Base-by-base conservation (phyloP, 2,888 invertebrate species). In the Drosophila putrida region DNA sequence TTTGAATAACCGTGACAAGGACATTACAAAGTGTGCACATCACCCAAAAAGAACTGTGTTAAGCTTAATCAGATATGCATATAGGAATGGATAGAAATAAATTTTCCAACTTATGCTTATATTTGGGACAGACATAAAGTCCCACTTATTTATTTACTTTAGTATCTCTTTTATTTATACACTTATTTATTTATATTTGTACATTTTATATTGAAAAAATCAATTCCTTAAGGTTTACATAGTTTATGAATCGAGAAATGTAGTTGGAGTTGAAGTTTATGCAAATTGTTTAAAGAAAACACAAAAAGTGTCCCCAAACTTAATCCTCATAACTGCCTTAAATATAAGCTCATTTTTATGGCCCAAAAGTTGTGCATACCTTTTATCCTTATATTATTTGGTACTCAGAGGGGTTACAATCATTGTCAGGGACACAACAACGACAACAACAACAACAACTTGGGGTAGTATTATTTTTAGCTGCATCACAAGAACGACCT, bases 401-500 rank as follows among this genome's bases (percentile, higher is more conserved):
- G 36, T 36, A 46, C 6, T 41, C 13, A 13, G 47, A 36, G 49
- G 38, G 44, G 41, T 43, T 36, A 55, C 51, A 53, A 60, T 65
- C 66, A 66, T 62, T 71, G 73, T 71, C 76, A 75, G 75, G 75
- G 75, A 39, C 75, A 59, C 55, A 51, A 28, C 53, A 25, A 11
- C 39, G 31, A 35, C n/a, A 27, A 27, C 20, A n/a, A 27, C 20
- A n/a, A 27, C 27, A 35, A 59, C 11, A 58, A 43, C 25, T 50
- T 43, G n/a, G 41, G 50, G 43, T 44, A 49, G 36, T 39, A 39
- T 61, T 75, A 67, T 75, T 71, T 67, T 75, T 59, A 75, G 67
- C 64, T 49, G 72, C 58, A 72, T 68, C 65, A 38, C 51, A 31
- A 57, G 54, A 43, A 51, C 76, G 75, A 79, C 79, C 79, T 79